Evolutionary conservation across 2,797 vertebrate genomes (phyloP).

Genomic region (Podarcis siculus): DNA sequence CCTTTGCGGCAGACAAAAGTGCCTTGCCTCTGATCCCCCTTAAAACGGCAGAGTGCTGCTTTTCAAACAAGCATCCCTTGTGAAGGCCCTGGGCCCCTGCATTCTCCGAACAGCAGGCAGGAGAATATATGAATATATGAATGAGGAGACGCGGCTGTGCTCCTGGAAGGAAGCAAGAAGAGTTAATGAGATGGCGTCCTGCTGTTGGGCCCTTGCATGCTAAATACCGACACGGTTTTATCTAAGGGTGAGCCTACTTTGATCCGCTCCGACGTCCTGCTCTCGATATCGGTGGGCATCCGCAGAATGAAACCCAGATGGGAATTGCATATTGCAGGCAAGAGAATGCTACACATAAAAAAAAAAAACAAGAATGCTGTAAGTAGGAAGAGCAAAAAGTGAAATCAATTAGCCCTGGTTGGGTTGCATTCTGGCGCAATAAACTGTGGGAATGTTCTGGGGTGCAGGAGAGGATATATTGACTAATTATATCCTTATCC

Average conservation of each 20-base stretch:
- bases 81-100: conserved; percentile 49
- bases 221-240: conserved; percentile 66
- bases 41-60: conserved; percentile 71
- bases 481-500: too few relatives aligned
- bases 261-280: conserved; percentile 39
- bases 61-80: conserved; percentile 71
- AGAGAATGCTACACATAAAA: conserved; percentile 24
- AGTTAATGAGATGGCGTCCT: conserved; percentile 70
- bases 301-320: background rate
- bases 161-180: conserved; percentile 58
- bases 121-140: conserved; percentile 76
- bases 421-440: background rate
- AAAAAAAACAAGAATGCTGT: background rate
- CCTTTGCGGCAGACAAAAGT: conserved; percentile 68
- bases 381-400: conserved; percentile 34
- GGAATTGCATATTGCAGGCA: background rate
- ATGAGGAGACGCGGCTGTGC: conserved; percentile 56
- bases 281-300: conserved; percentile 16
- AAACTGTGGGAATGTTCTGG: too few relatives aligned
- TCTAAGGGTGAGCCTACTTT: conserved; percentile 53
- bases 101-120: conserved; percentile 68
- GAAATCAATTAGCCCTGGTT: background rate
- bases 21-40: conserved; percentile 57
- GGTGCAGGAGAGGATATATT: too few relatives aligned
- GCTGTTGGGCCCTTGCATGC: conserved; percentile 54